Evolutionary conservation across 2,888 invertebrate species (phyloP).

Genomic region (Vesta saturnalis): DNA sequence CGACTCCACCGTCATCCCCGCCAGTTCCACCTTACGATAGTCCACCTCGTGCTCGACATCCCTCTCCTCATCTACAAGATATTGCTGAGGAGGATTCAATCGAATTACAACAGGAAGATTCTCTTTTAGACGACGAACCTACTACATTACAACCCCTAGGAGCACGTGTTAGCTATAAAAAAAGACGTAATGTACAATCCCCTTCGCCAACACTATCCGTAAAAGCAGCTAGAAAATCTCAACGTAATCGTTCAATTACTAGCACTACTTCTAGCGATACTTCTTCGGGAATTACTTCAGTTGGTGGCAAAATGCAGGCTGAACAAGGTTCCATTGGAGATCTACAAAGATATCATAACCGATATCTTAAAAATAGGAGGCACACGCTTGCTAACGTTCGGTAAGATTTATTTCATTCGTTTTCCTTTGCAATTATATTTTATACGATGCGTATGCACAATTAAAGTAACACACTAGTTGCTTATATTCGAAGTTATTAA

Average conservation of each 20-base stretch:
- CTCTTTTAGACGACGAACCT: constrained; percentile 65
- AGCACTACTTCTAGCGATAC: constrained; percentile 58
- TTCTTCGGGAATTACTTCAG: constrained; percentile 55
- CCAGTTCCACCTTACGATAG: constrained; percentile 60
- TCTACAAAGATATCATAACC: constrained; percentile 87
- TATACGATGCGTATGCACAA: too few species aligned
- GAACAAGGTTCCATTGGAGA: constrained; percentile 93
- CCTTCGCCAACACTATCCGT: constrained; percentile 65
- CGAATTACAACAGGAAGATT: constrained; percentile 66
- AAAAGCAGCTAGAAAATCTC: constrained; percentile 14
- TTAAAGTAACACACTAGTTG: too few species aligned
- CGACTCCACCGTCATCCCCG: constrained; percentile 52
- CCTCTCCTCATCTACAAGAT: constrained; percentile 78
- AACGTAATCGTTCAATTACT: constrained; percentile 42
- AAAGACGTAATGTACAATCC: constrained; percentile 64
- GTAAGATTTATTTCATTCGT: constrained; percentile 67
- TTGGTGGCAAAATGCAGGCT: constrained; percentile 84
- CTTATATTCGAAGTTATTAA: too few species aligned
- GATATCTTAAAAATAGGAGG: constrained; percentile 85
- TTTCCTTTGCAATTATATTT: too few species aligned
- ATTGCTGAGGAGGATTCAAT: constrained; percentile 86
- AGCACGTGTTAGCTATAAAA: constrained; percentile 56
- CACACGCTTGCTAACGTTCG: constrained; percentile 93
- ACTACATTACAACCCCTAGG: constrained; percentile 61
- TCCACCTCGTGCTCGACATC: constrained; percentile 71